A percentile compares a stretch with the other conserved stretches of the same genome.
phyloP scores from a whole-genome alignment of 2,888 invertebrate genomes.

The Trichogramma evanescens region DNA sequence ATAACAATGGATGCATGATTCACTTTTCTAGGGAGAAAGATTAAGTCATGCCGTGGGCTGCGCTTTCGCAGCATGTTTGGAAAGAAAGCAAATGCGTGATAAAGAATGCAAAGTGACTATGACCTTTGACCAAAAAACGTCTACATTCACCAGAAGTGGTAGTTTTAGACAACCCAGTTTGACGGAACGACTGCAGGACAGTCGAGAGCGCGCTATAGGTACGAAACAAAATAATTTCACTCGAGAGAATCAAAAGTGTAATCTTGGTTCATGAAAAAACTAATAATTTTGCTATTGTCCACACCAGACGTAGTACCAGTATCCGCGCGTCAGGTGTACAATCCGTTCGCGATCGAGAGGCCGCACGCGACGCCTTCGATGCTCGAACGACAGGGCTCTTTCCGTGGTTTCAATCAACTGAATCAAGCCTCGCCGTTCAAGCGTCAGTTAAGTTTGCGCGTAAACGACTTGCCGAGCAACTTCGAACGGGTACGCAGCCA shows the following conservation, averaged over 20 bases:
- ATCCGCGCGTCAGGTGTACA: conserved; percentile 58
- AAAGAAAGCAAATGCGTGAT: conserved; percentile 94
- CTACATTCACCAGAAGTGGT: conserved; percentile 87
- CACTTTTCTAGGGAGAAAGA: conserved; percentile 71
- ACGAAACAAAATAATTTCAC: conserved; percentile 27
- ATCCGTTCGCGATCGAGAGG: conserved; percentile 89
- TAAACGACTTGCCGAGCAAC: conserved; percentile 92
- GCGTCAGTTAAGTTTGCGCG: conserved; percentile 88
- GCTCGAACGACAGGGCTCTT: conserved; percentile 91
- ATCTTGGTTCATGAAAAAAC: background rate
- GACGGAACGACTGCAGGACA: conserved; percentile 62
- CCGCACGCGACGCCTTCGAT: conserved; percentile 93
- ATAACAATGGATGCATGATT: conserved; percentile 2
- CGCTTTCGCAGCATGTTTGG: conserved; percentile 96
- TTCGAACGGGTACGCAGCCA: conserved; percentile 65
- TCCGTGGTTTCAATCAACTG: conserved; percentile 80
- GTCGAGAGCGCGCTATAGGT: conserved; percentile 57
- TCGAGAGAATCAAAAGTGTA: background rate
- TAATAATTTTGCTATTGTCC: background rate
- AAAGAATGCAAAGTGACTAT: conserved; percentile 92
- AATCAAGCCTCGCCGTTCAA: conserved; percentile 87
- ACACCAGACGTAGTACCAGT: conserved; percentile 48
- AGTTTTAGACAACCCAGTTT: conserved; percentile 82
- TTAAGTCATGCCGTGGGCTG: conserved; percentile 98
- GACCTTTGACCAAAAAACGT: conserved; percentile 83